Evolutionary conservation across 2,888 invertebrate species (phyloP).

Genomic region (Stenoptilia bipunctidactyla): DNA sequence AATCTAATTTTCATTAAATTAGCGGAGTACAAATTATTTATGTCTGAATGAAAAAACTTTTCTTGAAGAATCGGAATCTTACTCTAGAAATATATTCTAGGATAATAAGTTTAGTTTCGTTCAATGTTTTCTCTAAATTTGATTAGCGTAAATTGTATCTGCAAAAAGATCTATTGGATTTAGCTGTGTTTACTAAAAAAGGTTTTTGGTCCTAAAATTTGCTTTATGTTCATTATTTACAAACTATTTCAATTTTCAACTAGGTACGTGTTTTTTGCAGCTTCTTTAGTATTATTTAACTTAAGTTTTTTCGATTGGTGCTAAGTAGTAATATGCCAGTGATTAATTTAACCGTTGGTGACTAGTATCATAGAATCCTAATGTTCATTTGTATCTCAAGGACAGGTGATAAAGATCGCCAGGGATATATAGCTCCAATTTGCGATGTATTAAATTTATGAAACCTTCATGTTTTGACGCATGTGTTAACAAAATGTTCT

Average conservation of each 20-base stretch:
- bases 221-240: no score
- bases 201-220: no score
- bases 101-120: neutral
- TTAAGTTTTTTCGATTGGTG: conserved; percentile 12
- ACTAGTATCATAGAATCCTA: neutral
- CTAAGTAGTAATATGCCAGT: neutral
- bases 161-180: no score
- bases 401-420: neutral
- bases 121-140: neutral
- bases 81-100: neutral
- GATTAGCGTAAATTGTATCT: no score
- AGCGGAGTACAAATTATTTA: conserved; percentile 66
- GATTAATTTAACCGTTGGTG: neutral
- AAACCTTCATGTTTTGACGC: neutral
- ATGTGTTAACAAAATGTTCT: neutral
- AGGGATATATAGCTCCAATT: neutral
- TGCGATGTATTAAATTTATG: neutral
- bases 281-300: neutral
- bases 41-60: conserved; percentile 34
- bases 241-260: neutral
- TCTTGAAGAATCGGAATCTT: neutral
- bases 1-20: conserved; percentile 49
- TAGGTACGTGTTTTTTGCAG: neutral
- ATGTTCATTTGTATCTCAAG: neutral
- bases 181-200: no score